These are phyloP conservation scores for Tapirus terrestris DNA, from an alignment of 2,113 vertebrate species.

Conservation along the genomic window DNA sequence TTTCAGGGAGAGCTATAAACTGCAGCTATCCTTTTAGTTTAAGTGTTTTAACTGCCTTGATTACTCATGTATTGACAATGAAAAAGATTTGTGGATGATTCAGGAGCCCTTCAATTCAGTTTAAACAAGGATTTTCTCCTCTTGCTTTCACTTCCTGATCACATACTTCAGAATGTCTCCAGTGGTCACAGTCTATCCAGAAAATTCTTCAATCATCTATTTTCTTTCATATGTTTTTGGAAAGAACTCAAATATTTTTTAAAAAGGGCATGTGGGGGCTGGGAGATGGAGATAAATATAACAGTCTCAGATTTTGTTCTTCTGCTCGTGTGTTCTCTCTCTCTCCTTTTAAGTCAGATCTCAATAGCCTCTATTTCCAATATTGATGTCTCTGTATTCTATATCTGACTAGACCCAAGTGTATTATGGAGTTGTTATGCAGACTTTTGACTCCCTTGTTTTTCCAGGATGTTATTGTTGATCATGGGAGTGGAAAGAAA, in stretches of 20 bases:
- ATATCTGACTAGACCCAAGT: neutral
- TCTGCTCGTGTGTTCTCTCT: neutral
- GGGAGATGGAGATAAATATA: neutral
- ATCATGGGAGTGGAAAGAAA: slow-evolving; percentile 77
- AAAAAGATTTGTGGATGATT: slow-evolving; percentile 34
- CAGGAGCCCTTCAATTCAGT: slow-evolving; percentile 34
- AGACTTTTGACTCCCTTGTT: neutral
- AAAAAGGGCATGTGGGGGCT: neutral
- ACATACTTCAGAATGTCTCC: neutral
- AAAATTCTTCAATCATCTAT: slow-evolving; percentile 52
- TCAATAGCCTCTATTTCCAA: neutral
- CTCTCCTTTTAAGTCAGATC: neutral
- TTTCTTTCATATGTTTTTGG: slow-evolving; percentile 59
- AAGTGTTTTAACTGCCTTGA: neutral
- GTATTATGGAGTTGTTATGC: neutral
- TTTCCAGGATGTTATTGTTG: slow-evolving; percentile 55
- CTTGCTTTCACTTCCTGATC: neutral
- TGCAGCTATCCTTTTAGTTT: slow-evolving; percentile 24
- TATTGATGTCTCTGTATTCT: neutral
- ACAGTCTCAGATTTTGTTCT: slow-evolving; percentile 13
- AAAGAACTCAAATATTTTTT: slow-evolving; percentile 54
- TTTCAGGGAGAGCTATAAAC: neutral
- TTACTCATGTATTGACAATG: slow-evolving; percentile 20
- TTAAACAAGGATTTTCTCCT: slow-evolving; percentile 27
- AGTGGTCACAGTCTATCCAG: neutral